phyloP scores from a whole-genome alignment of 2,888 invertebrate genomes.

The Stramonita haemastoma region DNA sequence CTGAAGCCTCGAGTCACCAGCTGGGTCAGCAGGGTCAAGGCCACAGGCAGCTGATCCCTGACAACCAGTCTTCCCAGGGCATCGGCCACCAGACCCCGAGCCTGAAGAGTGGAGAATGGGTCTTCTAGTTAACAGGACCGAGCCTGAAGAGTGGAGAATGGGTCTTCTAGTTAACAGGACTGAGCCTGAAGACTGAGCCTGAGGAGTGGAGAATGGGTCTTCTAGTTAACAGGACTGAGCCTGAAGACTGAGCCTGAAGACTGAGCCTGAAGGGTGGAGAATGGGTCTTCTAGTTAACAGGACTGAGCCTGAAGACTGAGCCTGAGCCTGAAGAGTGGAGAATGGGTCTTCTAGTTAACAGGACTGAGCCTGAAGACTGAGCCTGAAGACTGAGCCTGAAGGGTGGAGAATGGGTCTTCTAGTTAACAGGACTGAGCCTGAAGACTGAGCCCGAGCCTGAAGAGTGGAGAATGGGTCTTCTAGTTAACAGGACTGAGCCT shows the following conservation, averaged over 20 bases:
- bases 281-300: background rate
- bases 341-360: background rate
- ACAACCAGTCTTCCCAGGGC: slow-evolving; percentile 60
- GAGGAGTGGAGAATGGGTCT: background rate
- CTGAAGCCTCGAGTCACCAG: slow-evolving; percentile 65
- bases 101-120: slow-evolving; percentile 47
- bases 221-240: too few species aligned
- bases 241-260: too few species aligned
- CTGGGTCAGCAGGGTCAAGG: slow-evolving; percentile 51
- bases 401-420: background rate
- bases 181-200: too few species aligned
- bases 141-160: background rate
- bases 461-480: background rate
- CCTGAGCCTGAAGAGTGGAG: slow-evolving; percentile 55
- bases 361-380: too few species aligned
- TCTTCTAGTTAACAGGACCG: background rate
- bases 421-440: too few species aligned
- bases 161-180: background rate
- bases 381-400: slow-evolving; percentile 60
- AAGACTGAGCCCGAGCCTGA: slow-evolving; percentile 64
- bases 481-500: too few species aligned
- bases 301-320: too few species aligned
- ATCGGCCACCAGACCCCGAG: slow-evolving; percentile 66
- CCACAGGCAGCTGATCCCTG: slow-evolving; percentile 56
- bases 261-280: slow-evolving; percentile 52